Conservation (phyloP, 2,888 invertebrate species). For the Protodeltote pygarga region DNA sequence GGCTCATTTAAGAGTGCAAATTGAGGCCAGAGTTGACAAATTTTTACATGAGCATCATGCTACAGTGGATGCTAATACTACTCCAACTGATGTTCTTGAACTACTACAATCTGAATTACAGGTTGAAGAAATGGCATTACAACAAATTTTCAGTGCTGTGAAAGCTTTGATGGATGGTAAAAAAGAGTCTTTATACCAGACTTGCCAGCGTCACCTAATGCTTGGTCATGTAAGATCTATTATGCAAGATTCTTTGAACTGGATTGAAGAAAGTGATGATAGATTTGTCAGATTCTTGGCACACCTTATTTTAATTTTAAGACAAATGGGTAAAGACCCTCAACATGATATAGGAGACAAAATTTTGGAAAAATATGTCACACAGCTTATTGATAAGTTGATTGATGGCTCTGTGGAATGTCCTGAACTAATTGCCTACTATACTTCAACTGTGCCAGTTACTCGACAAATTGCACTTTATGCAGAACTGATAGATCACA, state of each 20-base stretch:
- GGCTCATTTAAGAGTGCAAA: slow-evolving; percentile 93
- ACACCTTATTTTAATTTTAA: slow-evolving; percentile 94
- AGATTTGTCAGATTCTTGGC: slow-evolving; percentile 93
- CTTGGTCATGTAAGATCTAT: slow-evolving; percentile 92
- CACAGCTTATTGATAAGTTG: slow-evolving; percentile 88
- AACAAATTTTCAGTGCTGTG: slow-evolving; percentile 78
- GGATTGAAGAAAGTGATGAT: slow-evolving; percentile 86
- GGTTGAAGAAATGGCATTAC: slow-evolving; percentile 73
- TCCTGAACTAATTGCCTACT: slow-evolving; percentile 93
- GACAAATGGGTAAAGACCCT: slow-evolving; percentile 91
- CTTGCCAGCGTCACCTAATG: slow-evolving; percentile 95
- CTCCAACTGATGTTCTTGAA: slow-evolving; percentile 75
- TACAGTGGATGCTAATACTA: slow-evolving; percentile 78
- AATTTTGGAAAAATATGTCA: slow-evolving; percentile 91
- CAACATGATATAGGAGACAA: slow-evolving; percentile 91
- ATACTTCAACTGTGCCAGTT: slow-evolving; percentile 92
- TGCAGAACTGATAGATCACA: slow-evolving; percentile 89
- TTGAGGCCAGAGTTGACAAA: slow-evolving; percentile 94
- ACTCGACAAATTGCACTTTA: slow-evolving; percentile 85
- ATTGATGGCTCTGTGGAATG: slow-evolving; percentile 87
- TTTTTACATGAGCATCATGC: slow-evolving; percentile 80
- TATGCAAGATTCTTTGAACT: slow-evolving; percentile 90
- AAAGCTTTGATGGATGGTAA: slow-evolving; percentile 84
- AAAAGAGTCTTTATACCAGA: slow-evolving; percentile 89
- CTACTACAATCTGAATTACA: slow-evolving; percentile 73